Evolutionary conservation across 1,140 invertebrate genomes (phyloP), one percentile per base, ranked within the genome.

Genomic region (Listronotus oregonensis): DNA sequence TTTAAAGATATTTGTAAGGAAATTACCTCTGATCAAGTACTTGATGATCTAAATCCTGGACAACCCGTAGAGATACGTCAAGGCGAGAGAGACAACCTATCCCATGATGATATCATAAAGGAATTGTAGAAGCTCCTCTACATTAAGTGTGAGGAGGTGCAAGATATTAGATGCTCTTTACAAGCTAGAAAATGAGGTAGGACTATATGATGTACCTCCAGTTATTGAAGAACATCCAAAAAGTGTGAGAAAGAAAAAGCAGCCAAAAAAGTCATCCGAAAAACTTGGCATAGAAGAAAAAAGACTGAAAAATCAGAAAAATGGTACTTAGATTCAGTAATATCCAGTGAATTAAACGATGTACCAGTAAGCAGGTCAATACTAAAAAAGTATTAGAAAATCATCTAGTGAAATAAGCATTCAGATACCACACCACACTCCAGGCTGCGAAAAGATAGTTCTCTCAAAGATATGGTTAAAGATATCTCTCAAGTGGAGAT

Each of bases 1-100:
- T 84, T 84, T 66, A 81, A 83, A 64, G 82, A 84, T 64, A 83
- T 84, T 44, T 84, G 82, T 63, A 73, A 77, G 60, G 81, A 79
- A 12, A 84, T 84, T 12, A 81, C 81, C 2, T 81, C 80, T 3
- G 80, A 82, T 17, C 75, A 79, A 49, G 80, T 82, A 34, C 74
- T 82, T 54, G 81, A 83, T 51, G 82, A 83, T 69, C 66, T 84
- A 14, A 84, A 84, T 75, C 82, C 82, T 0, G 82, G 82, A 0
- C 78, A 76, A 77, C 76, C 68, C 55, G 73, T 71, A 69, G 78
- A 70, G 10, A 61, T 78, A 51, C 65, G 73, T 37, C 63, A 73
- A 14, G 60, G 70, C 46, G 74, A 79, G 62, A 76, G 74, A 72
- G 73, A 56, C 68, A 75, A 57, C 32, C 73, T 55, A 11, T 73